Evolutionary conservation across 2,113 vertebrate species (phyloP).

Genomic region (Neolamprologus toae): DNA sequence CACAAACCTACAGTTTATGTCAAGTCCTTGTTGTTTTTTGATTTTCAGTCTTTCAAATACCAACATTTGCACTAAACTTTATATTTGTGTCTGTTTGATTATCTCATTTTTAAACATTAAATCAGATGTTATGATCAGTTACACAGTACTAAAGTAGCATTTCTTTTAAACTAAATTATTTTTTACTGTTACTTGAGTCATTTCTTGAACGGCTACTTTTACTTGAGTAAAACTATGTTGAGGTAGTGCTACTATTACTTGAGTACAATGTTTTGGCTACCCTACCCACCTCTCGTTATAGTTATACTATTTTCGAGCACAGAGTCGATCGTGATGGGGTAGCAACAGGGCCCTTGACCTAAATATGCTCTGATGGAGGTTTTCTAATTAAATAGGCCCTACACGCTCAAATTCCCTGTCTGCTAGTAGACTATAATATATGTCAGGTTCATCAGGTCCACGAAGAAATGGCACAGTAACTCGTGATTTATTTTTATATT

Average conservation of each 20-base stretch:
- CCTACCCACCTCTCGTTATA: not conserved
- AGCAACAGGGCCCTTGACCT: slow-evolving; percentile 43
- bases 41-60: not conserved
- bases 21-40: not conserved
- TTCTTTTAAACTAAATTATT: not conserved
- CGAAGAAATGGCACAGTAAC: slow-evolving; percentile 9
- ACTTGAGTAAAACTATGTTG: not conserved
- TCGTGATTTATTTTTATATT: not conserved
- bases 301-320: not conserved
- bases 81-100: not conserved
- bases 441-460: slow-evolving; percentile 25
- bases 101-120: not conserved
- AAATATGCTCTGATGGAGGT: slow-evolving; percentile 31
- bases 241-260: not conserved
- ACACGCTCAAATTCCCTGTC: slow-evolving; percentile 12
- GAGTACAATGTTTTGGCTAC: not conserved
- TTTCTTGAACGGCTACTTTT: not conserved
- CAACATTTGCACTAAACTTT: not conserved
- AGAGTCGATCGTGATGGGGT: not conserved
- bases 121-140: not conserved
- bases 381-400: slow-evolving; percentile 49
- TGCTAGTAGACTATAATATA: slow-evolving; percentile 13
- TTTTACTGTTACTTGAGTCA: not conserved
- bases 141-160: not conserved
- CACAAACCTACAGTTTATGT: not conserved